Percentiles rank a stretch among this genome's conserved stretches.
phyloP scores from a whole-genome alignment of 1,140 invertebrate species.

The Artemia franciscana region DNA sequence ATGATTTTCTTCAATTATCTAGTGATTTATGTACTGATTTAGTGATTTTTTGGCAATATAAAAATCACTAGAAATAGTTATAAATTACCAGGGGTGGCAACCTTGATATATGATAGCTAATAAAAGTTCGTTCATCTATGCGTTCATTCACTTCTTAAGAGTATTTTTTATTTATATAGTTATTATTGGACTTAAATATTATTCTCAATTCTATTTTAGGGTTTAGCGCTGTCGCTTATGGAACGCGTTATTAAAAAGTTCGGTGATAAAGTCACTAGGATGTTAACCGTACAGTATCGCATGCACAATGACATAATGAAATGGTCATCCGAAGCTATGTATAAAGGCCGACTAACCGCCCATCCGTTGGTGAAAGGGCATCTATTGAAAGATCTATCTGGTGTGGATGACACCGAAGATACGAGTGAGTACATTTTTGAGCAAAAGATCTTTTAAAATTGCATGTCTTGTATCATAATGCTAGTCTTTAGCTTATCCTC shows the following conservation, averaged over 20 bases:
- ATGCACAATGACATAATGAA: slow-evolving; percentile 35
- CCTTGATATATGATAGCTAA: too few relatives aligned
- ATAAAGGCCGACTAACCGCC: slow-evolving; percentile 24
- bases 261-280: slow-evolving; percentile 21
- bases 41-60: too few relatives aligned
- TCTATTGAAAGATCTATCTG: slow-evolving; percentile 26
- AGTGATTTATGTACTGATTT: too few relatives aligned
- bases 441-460: too few relatives aligned
- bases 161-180: too few relatives aligned
- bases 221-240: slow-evolving; percentile 31
- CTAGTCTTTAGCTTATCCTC: too few relatives aligned
- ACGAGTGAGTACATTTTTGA: slow-evolving; percentile 18
- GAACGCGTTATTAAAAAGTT: slow-evolving; percentile 25
- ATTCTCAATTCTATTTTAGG: slow-evolving; percentile 13
- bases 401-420: slow-evolving; percentile 21
- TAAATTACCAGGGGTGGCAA: too few relatives aligned
- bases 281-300: slow-evolving; percentile 32
- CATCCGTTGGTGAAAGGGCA: slow-evolving; percentile 26
- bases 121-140: too few relatives aligned
- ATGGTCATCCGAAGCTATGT: slow-evolving; percentile 27
- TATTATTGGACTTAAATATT: slow-evolving; percentile 9
- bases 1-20: too few relatives aligned
- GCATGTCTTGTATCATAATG: too few relatives aligned
- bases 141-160: too few relatives aligned
- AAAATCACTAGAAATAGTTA: too few relatives aligned